Percentiles rank a stretch among this genome's conserved stretches.
Conservation (phyloP, 2,888 invertebrate species). For the Stenolophus ochropezus region DNA sequence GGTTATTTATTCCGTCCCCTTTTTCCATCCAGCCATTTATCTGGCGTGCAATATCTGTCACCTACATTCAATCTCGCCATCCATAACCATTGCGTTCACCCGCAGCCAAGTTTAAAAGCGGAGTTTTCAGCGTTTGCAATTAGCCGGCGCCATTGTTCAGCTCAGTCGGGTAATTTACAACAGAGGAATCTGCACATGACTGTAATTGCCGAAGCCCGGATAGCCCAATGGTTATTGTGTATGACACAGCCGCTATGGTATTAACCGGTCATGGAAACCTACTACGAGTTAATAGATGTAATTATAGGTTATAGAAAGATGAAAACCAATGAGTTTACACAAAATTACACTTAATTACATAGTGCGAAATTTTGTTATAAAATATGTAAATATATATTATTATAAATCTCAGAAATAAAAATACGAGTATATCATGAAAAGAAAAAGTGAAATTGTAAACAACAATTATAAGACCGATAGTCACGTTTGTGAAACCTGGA, state of each 20-base stretch:
- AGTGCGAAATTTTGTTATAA: no score
- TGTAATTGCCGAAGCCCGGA: constrained; percentile 25
- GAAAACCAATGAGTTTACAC: not conserved
- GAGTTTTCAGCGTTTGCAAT: constrained; percentile 18
- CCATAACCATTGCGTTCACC: constrained; percentile 53
- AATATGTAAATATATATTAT: no score
- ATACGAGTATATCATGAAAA: no score
- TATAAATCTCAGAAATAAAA: no score
- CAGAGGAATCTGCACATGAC: constrained; percentile 60
- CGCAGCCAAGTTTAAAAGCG: constrained; percentile 44
- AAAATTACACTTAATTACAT: not conserved
- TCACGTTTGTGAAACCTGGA: no score
- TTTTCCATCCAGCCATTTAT: not conserved
- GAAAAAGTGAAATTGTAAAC: no score
- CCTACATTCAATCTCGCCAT: constrained; percentile 45
- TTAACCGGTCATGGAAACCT: not conserved
- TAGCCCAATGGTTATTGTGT: constrained; percentile 14
- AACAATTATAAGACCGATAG: no score
- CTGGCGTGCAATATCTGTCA: constrained; percentile 43
- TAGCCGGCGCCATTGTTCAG: constrained; percentile 44
- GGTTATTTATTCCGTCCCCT: not conserved
- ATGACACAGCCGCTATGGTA: not conserved
- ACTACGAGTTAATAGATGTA: not conserved
- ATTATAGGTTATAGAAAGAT: not conserved
- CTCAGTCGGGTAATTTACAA: constrained; percentile 46